Evolutionary conservation across 2,113 vertebrate species (phyloP).

Genomic region (Gymnogyps californianus): DNA sequence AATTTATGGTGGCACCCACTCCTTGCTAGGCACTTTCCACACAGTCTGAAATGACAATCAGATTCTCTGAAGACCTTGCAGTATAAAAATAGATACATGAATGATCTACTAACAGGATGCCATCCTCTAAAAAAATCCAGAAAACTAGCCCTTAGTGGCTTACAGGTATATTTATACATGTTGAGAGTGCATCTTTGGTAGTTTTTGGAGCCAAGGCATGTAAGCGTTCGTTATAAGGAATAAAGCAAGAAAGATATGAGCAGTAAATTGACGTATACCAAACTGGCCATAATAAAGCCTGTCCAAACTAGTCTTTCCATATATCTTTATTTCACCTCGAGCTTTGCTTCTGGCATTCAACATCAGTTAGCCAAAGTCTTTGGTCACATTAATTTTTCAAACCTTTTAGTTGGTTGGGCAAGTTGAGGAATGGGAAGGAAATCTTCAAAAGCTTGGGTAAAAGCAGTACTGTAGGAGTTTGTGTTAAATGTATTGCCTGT

Average conservation of each 20-base stretch:
- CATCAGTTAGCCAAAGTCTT: neutral
- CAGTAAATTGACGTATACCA: neutral
- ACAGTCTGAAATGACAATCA: neutral
- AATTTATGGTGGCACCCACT: neutral
- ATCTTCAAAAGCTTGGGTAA: constrained; percentile 29
- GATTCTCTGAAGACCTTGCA: neutral
- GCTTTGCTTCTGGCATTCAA: constrained; percentile 23
- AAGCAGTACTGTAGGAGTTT: neutral
- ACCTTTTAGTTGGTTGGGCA: neutral
- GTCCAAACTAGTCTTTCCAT: neutral
- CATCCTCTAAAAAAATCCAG: neutral
- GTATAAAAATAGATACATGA: neutral
- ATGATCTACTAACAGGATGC: neutral
- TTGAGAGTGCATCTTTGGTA: neutral
- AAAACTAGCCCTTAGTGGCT: neutral
- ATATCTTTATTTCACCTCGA: neutral
- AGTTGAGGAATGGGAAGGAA: neutral
- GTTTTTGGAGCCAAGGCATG: neutral
- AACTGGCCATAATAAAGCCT: neutral
- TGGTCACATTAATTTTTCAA: constrained; percentile 34
- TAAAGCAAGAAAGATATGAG: neutral
- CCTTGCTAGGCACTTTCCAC: neutral
- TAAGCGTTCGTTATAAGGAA: neutral
- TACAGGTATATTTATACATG: neutral
- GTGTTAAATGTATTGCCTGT: neutral